Base-by-base conservation (phyloP, 2,888 invertebrate species). In the Hypercompe scribonia region DNA sequence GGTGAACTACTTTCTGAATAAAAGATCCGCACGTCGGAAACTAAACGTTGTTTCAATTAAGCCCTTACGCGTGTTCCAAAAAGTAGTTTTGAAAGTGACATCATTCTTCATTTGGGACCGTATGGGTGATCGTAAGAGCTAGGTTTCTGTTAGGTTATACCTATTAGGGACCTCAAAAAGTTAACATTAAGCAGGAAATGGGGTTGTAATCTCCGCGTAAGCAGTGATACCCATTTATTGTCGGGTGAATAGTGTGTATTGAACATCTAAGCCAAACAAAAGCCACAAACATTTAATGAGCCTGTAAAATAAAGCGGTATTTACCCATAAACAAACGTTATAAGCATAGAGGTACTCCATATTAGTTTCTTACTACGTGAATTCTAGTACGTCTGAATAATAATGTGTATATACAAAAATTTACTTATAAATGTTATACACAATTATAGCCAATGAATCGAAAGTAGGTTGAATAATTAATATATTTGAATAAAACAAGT, bases 1-100 rank as follows among this genome's bases (percentile, higher is more conserved):
- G 71, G 34, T 74, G 33, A 75, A 73, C 72, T 75, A 73, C 42
- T 61, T 42, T 70, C 65, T 75, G 68, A 73, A 71, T 71, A 75
- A 75, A 74, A 71, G 68, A 68, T 68, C 5, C n/a, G 10, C 68
- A 21, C 3, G 58, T 61, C 21, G 31, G 28, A 18, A 39, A 68
- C 58, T 61, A 36, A 18, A 68, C 58, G 54, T 68, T 68, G 67
- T 68, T 50, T 34, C 67, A 68, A 68, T 68, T 46, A 67, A 46
- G 28, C 10, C 31, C 50, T 54, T n/a, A 54, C 50, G 11, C 10
- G 50, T 31, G 42, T 31, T 28, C 42, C 10, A 31, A 67, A 31
- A 11, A 0, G 46, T 31, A 31, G 13, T 67, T 46, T 46, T 67
- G 7, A 54, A 34, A 54, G 34, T 18, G 33, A 54, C 24, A 50